Evolutionary conservation across 2,888 invertebrate species (phyloP), one percentile per base, ranked within the genome.

Genomic region (Asteroscopus sphinx): DNA sequence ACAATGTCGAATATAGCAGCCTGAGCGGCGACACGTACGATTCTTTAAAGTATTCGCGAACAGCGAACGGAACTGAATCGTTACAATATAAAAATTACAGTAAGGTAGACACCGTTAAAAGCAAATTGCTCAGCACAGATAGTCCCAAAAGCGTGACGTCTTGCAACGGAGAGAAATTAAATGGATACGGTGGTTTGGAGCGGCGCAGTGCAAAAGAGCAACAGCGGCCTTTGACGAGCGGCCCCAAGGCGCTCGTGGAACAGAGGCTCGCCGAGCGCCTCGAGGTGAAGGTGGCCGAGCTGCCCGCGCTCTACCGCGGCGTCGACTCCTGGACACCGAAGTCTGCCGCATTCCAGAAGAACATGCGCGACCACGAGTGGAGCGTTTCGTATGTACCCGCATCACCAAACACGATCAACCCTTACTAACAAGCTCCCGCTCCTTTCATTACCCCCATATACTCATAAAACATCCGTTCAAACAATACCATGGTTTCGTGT

Each of bases 261-360:
- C 92, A 92, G 82, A 82, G 94, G 72, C 94, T 89, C 77, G 95
- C 90, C 42, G 91, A 95, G 74, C 88, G 93, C 32, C 90, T 94
- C 45, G 95, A 95, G 80, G 93, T 91, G 70, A 95, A 94, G 87
- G 93, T 91, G 65, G 92, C 94, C 41, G 95, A 95, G 83, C 94
- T 96, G 87, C 96, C 96, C 49, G 96, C 96, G 73, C 95, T 96
- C 68, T 96, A 96, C 90, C 95, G 96, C 78, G 96, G 96, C 59
- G 95, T 96, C 85, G 94, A 93, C 77, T 96, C 96, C 80, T 97
- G 97, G 97, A 96, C 96, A 83, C 96, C 96, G 85, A 97, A 97
- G 93, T 97, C 94, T 15, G 90, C 91, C 79, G 90, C 93, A 64
- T 95, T 95, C 88, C 94, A 93, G 90, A 94, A 93, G 89, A 94